A percentile compares a stretch with the other conserved stretches of the same genome.
Conservation (phyloP, 2,113 vertebrate species). For the Collichthys lucidus region DNA sequence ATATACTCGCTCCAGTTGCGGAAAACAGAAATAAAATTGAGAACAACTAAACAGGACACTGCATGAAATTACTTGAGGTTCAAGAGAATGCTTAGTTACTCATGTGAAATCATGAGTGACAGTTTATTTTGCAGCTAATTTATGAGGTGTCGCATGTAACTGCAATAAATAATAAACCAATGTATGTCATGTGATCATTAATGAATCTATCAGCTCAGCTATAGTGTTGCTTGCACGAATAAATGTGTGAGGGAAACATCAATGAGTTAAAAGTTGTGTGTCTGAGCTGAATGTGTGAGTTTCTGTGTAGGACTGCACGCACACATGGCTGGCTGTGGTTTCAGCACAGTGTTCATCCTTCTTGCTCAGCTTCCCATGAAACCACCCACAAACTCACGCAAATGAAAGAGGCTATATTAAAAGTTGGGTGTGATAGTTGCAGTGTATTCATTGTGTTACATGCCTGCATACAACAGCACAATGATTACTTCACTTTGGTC, state of each 20-base stretch:
- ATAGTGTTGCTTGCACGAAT: not conserved
- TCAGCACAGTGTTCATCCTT: conserved; percentile 40
- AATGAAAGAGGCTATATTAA: conserved; percentile 37
- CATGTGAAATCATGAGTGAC: conserved; percentile 22
- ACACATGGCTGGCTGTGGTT: conserved; percentile 58
- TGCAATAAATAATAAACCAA: not conserved
- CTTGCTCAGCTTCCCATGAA: conserved; percentile 55
- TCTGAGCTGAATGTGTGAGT: not conserved
- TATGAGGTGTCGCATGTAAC: conserved; percentile 19
- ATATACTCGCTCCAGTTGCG: not conserved
- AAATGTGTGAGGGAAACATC: conserved; percentile 14
- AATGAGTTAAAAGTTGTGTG: conserved; percentile 20
- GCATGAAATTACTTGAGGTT: conserved; percentile 7
- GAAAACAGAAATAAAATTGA: conserved; percentile 26
- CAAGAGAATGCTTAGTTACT: conserved; percentile 17
- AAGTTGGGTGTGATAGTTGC: not conserved
- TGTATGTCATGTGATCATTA: not conserved
- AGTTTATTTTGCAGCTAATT: conserved; percentile 25
- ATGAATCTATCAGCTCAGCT: not conserved
- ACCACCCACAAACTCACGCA: conserved; percentile 36
- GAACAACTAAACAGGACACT: conserved; percentile 7
- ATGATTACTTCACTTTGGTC: not conserved
- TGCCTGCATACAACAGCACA: not conserved
- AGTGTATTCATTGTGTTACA: not conserved
- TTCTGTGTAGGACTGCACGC: not conserved